These are phyloP conservation scores for Etia nguti DNA, from an alignment of 2,113 vertebrate species.

Conservation along the genomic window DNA sequence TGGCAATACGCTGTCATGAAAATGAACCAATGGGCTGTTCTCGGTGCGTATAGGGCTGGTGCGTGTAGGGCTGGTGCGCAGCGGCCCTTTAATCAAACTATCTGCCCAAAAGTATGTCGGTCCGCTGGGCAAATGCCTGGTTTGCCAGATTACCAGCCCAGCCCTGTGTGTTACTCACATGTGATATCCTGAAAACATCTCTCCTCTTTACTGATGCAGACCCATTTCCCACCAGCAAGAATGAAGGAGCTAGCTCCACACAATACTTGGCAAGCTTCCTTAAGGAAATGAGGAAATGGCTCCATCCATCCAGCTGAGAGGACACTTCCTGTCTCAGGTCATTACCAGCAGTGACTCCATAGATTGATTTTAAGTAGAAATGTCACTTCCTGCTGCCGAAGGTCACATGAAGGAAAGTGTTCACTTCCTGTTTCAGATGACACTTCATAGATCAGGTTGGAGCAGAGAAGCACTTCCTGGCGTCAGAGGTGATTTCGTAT, in stretches of 20 bases:
- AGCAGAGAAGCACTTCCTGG: constrained; percentile 53
- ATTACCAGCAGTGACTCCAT: constrained; percentile 7
- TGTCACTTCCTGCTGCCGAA: constrained; percentile 45
- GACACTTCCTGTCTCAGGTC: constrained; percentile 44
- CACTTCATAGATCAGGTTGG: constrained; percentile 4
- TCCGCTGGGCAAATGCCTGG: neutral
- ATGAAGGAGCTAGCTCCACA: constrained; percentile 15
- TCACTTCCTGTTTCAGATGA: constrained; percentile 28
- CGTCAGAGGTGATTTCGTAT: constrained; percentile 48
- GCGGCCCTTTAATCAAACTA: neutral
- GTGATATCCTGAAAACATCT: neutral
- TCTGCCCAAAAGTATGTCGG: neutral
- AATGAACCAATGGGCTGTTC: neutral
- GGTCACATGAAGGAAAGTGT: constrained; percentile 36
- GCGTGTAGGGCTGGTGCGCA: neutral
- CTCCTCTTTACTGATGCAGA: neutral
- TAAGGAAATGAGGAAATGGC: constrained; percentile 44
- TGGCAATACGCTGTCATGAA: neutral
- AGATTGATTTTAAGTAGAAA: constrained; percentile 24
- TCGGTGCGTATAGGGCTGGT: neutral
- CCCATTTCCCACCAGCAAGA: constrained; percentile 45
- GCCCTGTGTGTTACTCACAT: neutral
- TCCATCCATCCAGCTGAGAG: constrained; percentile 53
- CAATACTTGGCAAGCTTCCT: constrained; percentile 45
- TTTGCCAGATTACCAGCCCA: neutral